phyloP scores from a whole-genome alignment of 2,797 vertebrate genomes.

The Bovichtus variegatus region DNA sequence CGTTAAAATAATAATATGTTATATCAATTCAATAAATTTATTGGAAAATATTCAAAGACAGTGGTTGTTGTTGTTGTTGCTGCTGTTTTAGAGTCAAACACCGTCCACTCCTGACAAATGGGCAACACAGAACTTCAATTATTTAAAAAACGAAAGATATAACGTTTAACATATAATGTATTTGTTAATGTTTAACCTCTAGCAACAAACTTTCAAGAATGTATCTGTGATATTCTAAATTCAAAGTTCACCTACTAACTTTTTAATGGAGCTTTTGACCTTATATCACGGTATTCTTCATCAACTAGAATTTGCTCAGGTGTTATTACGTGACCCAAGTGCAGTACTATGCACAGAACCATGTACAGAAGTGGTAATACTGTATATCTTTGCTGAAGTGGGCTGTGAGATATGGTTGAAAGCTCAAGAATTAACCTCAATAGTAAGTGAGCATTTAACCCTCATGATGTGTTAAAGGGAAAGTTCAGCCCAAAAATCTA shows the following conservation, averaged over 20 bases:
- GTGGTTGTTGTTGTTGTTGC: constrained; percentile 32
- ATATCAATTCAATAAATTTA: constrained; percentile 75
- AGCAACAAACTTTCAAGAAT: neutral
- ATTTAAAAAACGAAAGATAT: neutral
- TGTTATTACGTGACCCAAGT: neutral
- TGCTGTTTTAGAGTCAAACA: constrained; percentile 28
- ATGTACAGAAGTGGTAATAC: too few species aligned
- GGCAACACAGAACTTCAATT: neutral
- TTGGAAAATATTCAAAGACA: constrained; percentile 48
- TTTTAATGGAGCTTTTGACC: neutral
- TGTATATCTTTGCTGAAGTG: neutral
- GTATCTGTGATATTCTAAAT: neutral
- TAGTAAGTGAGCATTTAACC: neutral
- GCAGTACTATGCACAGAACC: neutral
- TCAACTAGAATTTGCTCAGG: neutral
- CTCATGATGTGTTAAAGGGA: neutral
- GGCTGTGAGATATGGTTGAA: neutral
- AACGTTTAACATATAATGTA: too few species aligned
- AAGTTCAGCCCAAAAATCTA: too few species aligned
- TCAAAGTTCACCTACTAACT: neutral
- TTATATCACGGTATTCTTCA: neutral
- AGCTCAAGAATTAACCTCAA: neutral
- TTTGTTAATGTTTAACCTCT: neutral
- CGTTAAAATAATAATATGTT: constrained; percentile 70
- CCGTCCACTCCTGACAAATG: constrained; percentile 3